Evolutionary conservation across 92 coral and sea anemone genomes (phyloP), one percentile per base, ranked within the genome.

Genomic region (Zoanthus gigantus): DNA sequence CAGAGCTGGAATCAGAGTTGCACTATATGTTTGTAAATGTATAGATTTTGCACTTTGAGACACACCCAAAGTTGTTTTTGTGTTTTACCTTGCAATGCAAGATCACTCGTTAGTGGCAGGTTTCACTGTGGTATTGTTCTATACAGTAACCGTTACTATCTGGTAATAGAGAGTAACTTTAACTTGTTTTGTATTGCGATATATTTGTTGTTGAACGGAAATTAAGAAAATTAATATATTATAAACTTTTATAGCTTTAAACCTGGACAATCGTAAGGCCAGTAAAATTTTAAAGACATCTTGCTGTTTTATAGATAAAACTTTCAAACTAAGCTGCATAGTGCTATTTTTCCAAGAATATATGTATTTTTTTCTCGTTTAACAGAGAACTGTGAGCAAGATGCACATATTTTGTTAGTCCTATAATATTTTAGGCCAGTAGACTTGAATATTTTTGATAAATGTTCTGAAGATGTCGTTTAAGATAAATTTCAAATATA

Each of bases 51-150:
- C 56, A 67, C 28, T 81, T 81, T 66, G 85, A 81, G 76, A 66
- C 15, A 81, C 23, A 81, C 66, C 61, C 75, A 81, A 8, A n/a
- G 44, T 81, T 81, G 74, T 81, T 77, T 81, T 81, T 73, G 66
- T 81, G 85, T 67, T 80, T 87, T 79, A 86, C 61, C 84, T 90
- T 90, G 88, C 93, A 87, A 80, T 74, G 89, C 84, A 85, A 85
- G 90, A 47, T 86, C 66, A 63, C 47, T 15, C 74, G 45, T 69
- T 90, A 89, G 84, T 76, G 85, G 85, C 85, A 65, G 11, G 85
- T 44, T 65, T 81, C 85, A 81, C 85, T 81, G 85, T 81, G 74
- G 66, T 66, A 65, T 63, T 81, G 42, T 69, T 69, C 1, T 37
- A 37, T 37, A 69, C 45, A 32, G 9, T 12, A 69, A 7, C 46